Percentiles rank a stretch among this genome's conserved stretches.
Conservation (phyloP, 2,113 vertebrate species). For the Taxidea taxus region DNA sequence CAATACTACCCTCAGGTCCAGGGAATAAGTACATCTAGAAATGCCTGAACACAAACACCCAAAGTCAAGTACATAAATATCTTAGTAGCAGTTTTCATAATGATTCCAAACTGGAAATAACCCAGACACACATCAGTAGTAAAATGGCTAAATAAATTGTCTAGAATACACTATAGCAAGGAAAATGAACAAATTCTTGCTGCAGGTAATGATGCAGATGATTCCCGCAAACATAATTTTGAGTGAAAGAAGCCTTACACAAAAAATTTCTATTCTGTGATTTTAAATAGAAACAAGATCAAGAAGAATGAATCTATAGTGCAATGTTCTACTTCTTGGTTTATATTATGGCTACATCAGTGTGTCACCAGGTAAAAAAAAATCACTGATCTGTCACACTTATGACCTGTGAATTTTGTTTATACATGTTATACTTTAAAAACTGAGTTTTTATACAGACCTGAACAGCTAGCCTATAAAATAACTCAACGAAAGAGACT, state of each 20-base stretch:
- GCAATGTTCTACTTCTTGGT: too few relatives aligned
- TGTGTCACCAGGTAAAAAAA: background rate
- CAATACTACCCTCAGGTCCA: background rate
- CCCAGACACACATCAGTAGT: background rate
- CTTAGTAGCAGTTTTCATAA: background rate
- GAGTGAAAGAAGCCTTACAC: background rate
- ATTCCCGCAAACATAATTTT: background rate
- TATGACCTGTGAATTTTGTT: background rate
- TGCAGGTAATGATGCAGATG: background rate
- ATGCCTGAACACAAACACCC: background rate
- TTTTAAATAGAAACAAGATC: background rate
- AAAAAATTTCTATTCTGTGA: background rate
- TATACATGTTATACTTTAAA: background rate
- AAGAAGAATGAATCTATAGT: background rate
- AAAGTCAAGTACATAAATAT: background rate
- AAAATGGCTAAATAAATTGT: background rate
- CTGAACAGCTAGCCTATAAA: background rate
- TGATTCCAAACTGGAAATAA: background rate
- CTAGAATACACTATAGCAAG: background rate
- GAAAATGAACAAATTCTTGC: background rate
- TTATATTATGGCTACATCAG: background rate
- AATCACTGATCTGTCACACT: background rate
- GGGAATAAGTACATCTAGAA: background rate
- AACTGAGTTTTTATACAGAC: background rate
- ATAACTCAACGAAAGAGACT: background rate